Base-by-base conservation (phyloP, 35 echinoderm and acorn worm species). In the Lytechinus pictus region DNA sequence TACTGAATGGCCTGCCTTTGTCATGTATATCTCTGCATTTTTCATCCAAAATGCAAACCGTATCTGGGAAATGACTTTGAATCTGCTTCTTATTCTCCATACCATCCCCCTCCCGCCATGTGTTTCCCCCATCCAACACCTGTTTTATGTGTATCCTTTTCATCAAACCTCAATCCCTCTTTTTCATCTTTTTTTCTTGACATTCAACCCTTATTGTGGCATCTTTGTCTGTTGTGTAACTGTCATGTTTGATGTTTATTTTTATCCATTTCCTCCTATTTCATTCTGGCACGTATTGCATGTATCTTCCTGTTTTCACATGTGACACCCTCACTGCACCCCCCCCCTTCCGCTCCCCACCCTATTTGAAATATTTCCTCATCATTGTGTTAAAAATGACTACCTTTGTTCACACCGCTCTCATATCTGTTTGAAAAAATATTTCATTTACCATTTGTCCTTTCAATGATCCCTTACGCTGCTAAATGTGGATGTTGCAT, bases 1-100 rank as follows among this genome's bases (percentile, higher is more conserved):
- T n/a, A n/a, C 66, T 79, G 66, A 79, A 79, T 79, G 66, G 19
- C 16, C 4, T 79, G 66, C 66, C 66, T 24, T 79, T 79, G 66
- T 79, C 66, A 79, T n/a, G 66, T 79, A 79, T 79, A 79, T 79
- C 66, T 79, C 66, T 79, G 66, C 66, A 79, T 79, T 79, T 79
- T 79, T 79, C 66, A 79, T 79, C n/a, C 4, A 79, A n/a, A 24
- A 44, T 79, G 66, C 19, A 8, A 44, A 79, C 66, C 4, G 19
- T n/a, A 79, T 24, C 66, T 79, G 66, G 66, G 19, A 79, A 27
- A 79, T 79, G 66, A 79, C 66, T 79, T 79, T 24, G 66, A 24
- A 79, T 79, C 4, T 79, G 16, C 66, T 79, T 71, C 61, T 79
- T 79, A 79, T 79, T 24, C 66, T 24, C 21, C 66, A 16, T 16